Evolutionary conservation across 2,113 vertebrate species (phyloP), one percentile per base, ranked within the genome.

Genomic region (Aegotheles bennettii): DNA sequence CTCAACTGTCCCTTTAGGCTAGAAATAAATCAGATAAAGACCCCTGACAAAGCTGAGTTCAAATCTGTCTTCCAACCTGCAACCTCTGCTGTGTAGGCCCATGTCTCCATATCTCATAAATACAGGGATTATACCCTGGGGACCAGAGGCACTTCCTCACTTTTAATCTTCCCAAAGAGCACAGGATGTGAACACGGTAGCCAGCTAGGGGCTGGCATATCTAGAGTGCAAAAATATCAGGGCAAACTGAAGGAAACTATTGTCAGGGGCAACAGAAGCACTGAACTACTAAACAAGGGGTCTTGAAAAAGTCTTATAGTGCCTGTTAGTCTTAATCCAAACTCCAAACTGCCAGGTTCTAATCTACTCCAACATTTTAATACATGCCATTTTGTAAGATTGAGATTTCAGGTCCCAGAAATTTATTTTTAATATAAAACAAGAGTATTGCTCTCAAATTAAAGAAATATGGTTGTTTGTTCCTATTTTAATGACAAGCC

Each of bases 341-440:
- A 1, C 73, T 67, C 28, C 89, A 51, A 71, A 16, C 24, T 63
- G 14, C 43, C 65, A 90, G 36, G 31, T 26, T 6, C 75, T 16
- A 61, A 10, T 5, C 4, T 19, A 3, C 13, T 33, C 29, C 4
- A 31, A 14, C 4, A 36, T 12, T 65, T 68, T 14, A 45, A 29
- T 8, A 6, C 0, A 0, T n/a, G 29, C 5, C 4, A 2, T 63
- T 47, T 88, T n/a, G 16, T 31, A 5, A n/a, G 6, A 4, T 0
- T 38, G 65, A 79, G 47, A 36, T 19, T 59, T 45, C 26, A 36
- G 51, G 20, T 11, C 40, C 56, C 75, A 61, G 38, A 57, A 73
- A 64, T 24, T 16, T 7, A 8, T 31, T 82, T 71, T 28, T 8
- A 69, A 65, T 50, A 74, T 26, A 42, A 84, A 57, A 7, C 40